Conservation (phyloP, 2,113 vertebrate genomes). For the Pavo muticus region DNA sequence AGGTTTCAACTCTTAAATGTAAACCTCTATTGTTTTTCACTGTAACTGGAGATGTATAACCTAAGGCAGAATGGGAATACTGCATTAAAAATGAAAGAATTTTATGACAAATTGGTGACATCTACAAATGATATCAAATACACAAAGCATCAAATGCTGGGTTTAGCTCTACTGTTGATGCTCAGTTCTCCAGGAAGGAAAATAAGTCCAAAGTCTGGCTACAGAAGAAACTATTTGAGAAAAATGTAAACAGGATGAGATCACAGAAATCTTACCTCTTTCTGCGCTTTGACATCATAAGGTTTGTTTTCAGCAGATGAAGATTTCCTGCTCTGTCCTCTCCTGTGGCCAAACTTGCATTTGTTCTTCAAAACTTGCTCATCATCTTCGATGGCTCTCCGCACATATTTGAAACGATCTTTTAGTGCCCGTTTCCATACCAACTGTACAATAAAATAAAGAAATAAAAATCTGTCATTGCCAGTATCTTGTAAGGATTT, state of each 20-base stretch:
- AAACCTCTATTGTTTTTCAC: not conserved
- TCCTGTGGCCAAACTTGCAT: slow-evolving; percentile 79
- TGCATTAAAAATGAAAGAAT: not conserved
- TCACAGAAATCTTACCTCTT: slow-evolving; percentile 57
- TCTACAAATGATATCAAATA: not conserved
- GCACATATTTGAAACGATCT: slow-evolving; percentile 80
- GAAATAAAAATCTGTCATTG: not conserved
- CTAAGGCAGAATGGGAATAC: not conserved
- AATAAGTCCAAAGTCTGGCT: not conserved
- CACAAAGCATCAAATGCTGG: not conserved
- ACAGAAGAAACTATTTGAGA: not conserved
- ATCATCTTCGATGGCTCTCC: slow-evolving; percentile 80
- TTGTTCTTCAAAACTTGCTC: slow-evolving; percentile 82
- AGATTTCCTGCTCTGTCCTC: slow-evolving; percentile 72
- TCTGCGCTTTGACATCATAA: slow-evolving; percentile 24
- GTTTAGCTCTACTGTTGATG: not conserved
- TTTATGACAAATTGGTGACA: not conserved
- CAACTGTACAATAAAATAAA: slow-evolving; percentile 28
- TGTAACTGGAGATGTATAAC: not conserved
- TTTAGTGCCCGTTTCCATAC: slow-evolving; percentile 82
- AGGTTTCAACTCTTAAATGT: not conserved
- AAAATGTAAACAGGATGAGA: not conserved
- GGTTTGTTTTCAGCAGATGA: slow-evolving; percentile 32
- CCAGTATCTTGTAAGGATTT: not conserved
- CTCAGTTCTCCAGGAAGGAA: not conserved